These are phyloP conservation scores for Agonum fuliginosum DNA, from an alignment of 2,888 invertebrate species.

Conservation along the genomic window DNA sequence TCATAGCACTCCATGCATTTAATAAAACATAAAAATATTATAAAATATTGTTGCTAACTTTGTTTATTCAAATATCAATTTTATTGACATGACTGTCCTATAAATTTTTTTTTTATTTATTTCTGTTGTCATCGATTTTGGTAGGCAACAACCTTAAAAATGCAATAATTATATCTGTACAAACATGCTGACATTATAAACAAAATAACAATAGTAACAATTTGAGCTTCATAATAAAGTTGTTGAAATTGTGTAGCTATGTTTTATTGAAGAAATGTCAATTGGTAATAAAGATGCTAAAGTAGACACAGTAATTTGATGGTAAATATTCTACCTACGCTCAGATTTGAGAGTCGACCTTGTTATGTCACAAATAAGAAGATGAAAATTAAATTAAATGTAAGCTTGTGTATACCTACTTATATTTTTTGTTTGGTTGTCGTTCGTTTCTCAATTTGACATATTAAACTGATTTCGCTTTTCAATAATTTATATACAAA, in stretches of 20 bases:
- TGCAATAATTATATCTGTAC: background rate
- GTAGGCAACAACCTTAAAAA: no score
- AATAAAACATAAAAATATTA: no score
- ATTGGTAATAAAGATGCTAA: background rate
- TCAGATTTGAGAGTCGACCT: background rate
- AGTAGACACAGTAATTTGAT: background rate
- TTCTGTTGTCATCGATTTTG: no score
- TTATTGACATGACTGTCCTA: no score
- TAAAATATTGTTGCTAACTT: no score
- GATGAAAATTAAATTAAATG: constrained; percentile 16
- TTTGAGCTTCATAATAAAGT: background rate
- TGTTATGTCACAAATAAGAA: background rate
- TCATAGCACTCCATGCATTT: no score
- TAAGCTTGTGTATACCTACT: background rate
- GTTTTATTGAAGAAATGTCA: constrained; percentile 1
- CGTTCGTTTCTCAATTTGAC: constrained; percentile 6
- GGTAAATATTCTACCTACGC: background rate
- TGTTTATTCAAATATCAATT: no score
- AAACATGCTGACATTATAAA: background rate
- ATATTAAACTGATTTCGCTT: constrained; percentile 3
- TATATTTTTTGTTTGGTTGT: constrained; percentile 12
- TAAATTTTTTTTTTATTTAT: no score
- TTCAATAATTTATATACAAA: constrained; percentile 4
- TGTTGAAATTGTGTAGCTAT: background rate
- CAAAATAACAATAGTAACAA: background rate